Evolutionary conservation across 2,113 vertebrate genomes (phyloP).

Genomic region (Corythoichthys intestinalis): DNA sequence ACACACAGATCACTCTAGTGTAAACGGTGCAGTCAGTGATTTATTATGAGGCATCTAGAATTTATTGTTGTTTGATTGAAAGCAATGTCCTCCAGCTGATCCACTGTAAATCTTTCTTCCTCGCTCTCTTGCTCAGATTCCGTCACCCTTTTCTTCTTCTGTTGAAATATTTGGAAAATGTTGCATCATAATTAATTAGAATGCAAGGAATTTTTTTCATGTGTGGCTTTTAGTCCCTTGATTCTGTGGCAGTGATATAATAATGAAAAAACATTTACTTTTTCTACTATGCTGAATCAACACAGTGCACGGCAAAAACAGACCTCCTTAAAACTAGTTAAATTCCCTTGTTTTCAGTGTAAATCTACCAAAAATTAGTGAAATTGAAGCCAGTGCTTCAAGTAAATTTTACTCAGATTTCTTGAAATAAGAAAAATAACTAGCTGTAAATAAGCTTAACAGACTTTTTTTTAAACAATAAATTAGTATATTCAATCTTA

Average conservation of each 20-base stretch:
- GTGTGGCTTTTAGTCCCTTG: background rate
- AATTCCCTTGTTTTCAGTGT: too few species aligned
- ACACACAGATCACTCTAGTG: slow-evolving; percentile 17
- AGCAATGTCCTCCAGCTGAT: slow-evolving; percentile 38
- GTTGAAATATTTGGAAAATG: slow-evolving; percentile 17
- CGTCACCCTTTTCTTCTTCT: slow-evolving; percentile 5
- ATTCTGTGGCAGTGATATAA: background rate
- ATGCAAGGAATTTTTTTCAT: background rate
- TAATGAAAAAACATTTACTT: background rate
- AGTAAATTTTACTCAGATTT: too few species aligned
- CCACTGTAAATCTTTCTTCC: slow-evolving; percentile 12
- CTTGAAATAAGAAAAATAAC: too few species aligned
- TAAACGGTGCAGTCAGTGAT: slow-evolving; percentile 42
- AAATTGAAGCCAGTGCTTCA: too few species aligned
- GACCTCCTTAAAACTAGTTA: too few species aligned
- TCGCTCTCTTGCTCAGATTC: slow-evolving; percentile 2
- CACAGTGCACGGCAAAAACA: too few species aligned
- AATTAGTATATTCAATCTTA: too few species aligned
- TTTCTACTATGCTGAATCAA: background rate
- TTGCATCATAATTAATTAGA: slow-evolving; percentile 8
- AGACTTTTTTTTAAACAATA: too few species aligned
- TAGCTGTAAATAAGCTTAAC: too few species aligned
- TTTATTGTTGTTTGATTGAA: slow-evolving; percentile 60
- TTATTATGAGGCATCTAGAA: slow-evolving; percentile 37
- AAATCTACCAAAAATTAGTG: too few species aligned